phyloP scores from a whole-genome alignment of 2,888 invertebrate species.

The Phengaris arion region DNA sequence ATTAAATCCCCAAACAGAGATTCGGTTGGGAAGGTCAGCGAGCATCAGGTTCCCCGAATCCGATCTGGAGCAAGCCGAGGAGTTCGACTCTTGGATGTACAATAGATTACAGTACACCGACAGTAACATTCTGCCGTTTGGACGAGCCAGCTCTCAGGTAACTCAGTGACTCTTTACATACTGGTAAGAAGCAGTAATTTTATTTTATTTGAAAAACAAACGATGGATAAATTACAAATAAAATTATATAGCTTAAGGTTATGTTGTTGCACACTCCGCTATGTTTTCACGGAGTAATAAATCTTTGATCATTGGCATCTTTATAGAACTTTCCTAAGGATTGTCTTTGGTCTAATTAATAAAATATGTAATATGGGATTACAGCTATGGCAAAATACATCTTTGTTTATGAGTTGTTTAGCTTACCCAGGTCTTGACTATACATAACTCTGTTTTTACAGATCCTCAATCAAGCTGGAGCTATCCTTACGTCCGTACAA shows the following conservation, averaged over 20 bases:
- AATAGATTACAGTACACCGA: constrained; percentile 51
- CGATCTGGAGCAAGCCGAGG: constrained; percentile 55
- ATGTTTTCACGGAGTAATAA: no score
- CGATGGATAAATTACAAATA: no score
- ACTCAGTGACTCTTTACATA: background rate
- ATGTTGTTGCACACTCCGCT: no score
- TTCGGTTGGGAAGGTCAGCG: constrained; percentile 59
- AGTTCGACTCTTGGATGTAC: constrained; percentile 48
- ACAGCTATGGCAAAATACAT: background rate
- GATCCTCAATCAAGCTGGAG: constrained; percentile 62
- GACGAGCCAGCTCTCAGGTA: constrained; percentile 59
- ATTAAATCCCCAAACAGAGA: constrained; percentile 52
- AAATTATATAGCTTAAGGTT: no score
- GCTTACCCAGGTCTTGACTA: no score
- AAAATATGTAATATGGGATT: no score
- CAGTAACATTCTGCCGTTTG: constrained; percentile 49
- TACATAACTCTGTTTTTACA: constrained; percentile 40
- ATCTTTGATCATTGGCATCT: no score
- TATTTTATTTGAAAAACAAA: no score
- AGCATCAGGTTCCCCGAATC: constrained; percentile 53
- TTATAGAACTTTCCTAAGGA: no score
- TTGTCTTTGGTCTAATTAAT: no score
- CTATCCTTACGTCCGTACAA: constrained; percentile 61
- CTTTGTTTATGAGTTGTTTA: background rate
- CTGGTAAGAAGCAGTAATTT: background rate